Base-by-base conservation (phyloP, 2,888 invertebrate species). In the Perizoma flavofasciatum region DNA sequence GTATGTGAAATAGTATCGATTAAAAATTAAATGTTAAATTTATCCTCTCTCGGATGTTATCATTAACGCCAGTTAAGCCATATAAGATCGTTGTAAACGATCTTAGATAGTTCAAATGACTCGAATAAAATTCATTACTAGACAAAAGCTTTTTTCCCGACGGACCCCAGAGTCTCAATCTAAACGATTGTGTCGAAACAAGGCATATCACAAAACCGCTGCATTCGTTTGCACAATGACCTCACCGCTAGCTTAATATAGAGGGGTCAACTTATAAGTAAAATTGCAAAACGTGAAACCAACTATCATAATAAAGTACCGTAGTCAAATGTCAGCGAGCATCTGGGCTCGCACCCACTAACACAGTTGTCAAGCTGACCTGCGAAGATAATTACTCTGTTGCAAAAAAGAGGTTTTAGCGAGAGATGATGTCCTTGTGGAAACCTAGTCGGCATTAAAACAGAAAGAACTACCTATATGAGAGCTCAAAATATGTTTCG, bases 281-380 rank as follows among this genome's bases (percentile, higher is more conserved):
- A n/a, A 49, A 56, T 60, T 63, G 47, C 58, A 51, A 63, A 63
- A 62, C 46, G 35, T 6, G 9, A 45, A 39, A 58, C 53, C 56
- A 50, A 43, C 49, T 55, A 57, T 48, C 53, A 54, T 44, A 54
- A 63, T 60, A 63, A 63, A 57, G 49, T 60, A 60, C 60, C 56
- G 63, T 60, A 55, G 54, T 59, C 59, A 64, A 67, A 66, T 59
- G 61, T 54, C 63, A 59, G 41, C 59, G 61, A 35, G 49, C 60
- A 45, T 57, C 61, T 51, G 57, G 60, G 65, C 46, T 59, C 71
- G 67, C 65, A 71, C 69, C 71, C 61, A 69, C 61, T 72, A 73
- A 72, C 79, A 78, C 73, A 67, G 74, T 71, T 79, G 69, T 56
- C 48, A 52, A 55, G 66, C 66, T 77, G 79, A 77, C 77, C 77